phyloP scores from a whole-genome alignment of 2,797 vertebrate species.

The Garrulus glandarius region DNA sequence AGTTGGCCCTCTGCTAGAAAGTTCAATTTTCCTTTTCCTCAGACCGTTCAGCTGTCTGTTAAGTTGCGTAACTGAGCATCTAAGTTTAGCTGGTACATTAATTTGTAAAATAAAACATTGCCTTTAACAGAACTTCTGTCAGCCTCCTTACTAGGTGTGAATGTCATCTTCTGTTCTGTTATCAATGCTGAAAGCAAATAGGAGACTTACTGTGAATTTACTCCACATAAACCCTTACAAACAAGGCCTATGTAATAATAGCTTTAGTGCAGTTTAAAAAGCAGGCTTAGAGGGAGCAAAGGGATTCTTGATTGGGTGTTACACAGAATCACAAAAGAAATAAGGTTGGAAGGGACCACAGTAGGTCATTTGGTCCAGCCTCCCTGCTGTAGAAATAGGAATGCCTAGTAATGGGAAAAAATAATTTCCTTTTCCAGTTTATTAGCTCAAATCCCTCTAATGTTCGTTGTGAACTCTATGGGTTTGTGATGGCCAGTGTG shows the following conservation, averaged over 20 bases:
- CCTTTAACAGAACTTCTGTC: neutral
- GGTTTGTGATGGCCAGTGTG: neutral
- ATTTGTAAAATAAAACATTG: neutral
- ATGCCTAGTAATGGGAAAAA: neutral
- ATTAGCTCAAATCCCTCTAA: neutral
- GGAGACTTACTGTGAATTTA: neutral
- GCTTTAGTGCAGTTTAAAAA: neutral
- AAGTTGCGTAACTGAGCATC: neutral
- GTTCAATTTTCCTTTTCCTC: neutral
- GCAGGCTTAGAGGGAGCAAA: neutral
- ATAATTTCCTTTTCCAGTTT: neutral
- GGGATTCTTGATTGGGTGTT: neutral
- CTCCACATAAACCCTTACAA: neutral
- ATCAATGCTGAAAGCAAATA: neutral
- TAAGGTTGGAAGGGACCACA: neutral
- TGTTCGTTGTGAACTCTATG: neutral
- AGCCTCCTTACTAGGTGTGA: neutral
- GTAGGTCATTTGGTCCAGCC: neutral
- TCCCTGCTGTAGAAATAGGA: neutral
- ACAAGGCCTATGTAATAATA: neutral
- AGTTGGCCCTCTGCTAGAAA: neutral
- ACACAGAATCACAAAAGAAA: neutral
- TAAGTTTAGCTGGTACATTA: constrained; percentile 11
- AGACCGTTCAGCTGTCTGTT: neutral
- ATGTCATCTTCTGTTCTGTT: neutral